Evolutionary conservation across 2,113 vertebrate genomes (phyloP), one percentile per base, ranked within the genome.

Genomic region (Eonycteris spelaea): DNA sequence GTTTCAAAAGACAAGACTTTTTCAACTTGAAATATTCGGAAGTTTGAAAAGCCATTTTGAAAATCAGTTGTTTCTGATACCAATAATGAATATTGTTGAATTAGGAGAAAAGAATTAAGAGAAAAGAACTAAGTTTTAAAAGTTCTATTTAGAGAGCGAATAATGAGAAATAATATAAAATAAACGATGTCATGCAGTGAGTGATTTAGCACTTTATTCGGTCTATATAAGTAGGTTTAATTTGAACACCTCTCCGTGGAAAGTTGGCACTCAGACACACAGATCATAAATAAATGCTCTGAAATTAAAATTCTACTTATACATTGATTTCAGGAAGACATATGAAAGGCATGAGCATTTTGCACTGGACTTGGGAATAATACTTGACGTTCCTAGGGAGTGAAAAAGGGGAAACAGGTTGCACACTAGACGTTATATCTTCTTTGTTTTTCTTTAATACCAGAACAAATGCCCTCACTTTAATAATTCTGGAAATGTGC

Each of bases 141-240:
- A 57, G 68, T 84, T 80, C 9, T n/a, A 74, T 33, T 91, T 86
- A 94, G 28, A 91, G 94, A 90, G 40, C 0, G 0, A 92, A 94
- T 80, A 77, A 74, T 4, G 40, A 57, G 67, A 90, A 26, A 5
- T 26, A 45, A 51, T 33, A 74, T 22, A 84, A 94, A 63, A 74
- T 38, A 90, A 86, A 82, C 14, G 1, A 90, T 78, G 12, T 5
- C 2, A 12, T 51, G 43, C 40, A 40, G 16, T n/a, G 30, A 40
- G 16, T 43, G 26, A 33, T 38, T 86, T 89, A 70, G 15, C 61
- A 70, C 92, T 98, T 98, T 96, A 97, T 96, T 97, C 92, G 26
- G 19, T 90, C 57, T 80, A 12, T 24, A 43, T 28, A 57, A 21
- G 24, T 87, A 90, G 16, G 71, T 45, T 93, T 77, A 84, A 35